Conservation (phyloP, 2,113 vertebrate species). For the Onychostruthus taczanowskii region DNA sequence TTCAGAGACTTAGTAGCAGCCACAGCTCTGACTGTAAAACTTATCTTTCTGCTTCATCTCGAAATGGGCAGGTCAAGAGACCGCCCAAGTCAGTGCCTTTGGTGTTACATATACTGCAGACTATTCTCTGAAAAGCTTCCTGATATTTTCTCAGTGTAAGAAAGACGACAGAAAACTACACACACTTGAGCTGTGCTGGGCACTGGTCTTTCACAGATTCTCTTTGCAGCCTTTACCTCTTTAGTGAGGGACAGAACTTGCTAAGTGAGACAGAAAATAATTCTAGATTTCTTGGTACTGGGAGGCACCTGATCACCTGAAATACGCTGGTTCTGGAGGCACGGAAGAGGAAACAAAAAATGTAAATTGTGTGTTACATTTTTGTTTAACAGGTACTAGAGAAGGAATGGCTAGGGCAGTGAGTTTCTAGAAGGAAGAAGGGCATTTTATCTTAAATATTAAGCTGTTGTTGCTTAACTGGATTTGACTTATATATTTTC, state of each 20-base stretch:
- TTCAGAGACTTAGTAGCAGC: not conserved
- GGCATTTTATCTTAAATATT: not conserved
- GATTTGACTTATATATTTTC: not conserved
- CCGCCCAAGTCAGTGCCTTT: not conserved
- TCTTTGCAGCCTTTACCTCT: not conserved
- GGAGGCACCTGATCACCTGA: not conserved
- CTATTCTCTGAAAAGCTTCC: not conserved
- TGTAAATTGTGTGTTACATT: rapidly evolving
- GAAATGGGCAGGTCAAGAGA: not conserved
- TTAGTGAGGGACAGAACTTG: not conserved
- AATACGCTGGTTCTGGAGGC: not conserved
- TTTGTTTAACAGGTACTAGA: not conserved
- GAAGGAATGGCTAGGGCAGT: not conserved
- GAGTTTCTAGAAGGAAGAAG: not conserved
- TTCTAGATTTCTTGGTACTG: not conserved
- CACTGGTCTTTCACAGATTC: not conserved
- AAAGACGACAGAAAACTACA: not conserved
- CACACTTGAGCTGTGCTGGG: not conserved
- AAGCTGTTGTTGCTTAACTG: not conserved
- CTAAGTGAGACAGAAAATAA: not conserved
- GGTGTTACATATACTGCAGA: not conserved
- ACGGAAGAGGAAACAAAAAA: not conserved
- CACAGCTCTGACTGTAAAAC: not conserved
- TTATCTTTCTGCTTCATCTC: not conserved
- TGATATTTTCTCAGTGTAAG: not conserved